Evolutionary conservation across 1,140 invertebrate species (phyloP), one percentile per base, ranked within the genome.

Genomic region (Drosophila orena): DNA sequence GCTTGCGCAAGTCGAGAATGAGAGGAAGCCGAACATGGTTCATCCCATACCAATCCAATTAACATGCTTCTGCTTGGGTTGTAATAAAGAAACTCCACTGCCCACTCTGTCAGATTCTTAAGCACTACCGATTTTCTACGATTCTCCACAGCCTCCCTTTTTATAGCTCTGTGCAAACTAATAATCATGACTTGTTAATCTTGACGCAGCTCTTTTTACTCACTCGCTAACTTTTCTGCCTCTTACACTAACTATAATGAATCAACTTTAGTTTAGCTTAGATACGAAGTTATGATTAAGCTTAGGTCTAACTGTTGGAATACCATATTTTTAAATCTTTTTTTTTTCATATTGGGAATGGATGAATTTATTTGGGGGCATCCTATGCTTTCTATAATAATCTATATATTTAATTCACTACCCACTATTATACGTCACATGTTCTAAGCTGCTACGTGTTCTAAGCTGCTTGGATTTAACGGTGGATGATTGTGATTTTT

Each of bases 121-220:
- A 14, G n/a, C 37, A 43, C 47, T 44, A 4, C 27, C n/a, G 17
- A 59, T 62, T 43, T 43, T 7, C 44, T 49, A 20, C 24, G 37
- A 37, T 43, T 38, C 46, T 10, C 24, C 14, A 4, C 20, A 15
- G 2, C 24, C 8, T 15, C 43, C 37, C 10, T 46, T 49, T 44
- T 53, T 71, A 59, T 43, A 40, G 46, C 46, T 59, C 71, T 58
- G 59, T 75, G 47, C 58, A 79, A 78, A 81, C 69, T 84, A 89
- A 88, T 88, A 88, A 88, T 88, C 83, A 88, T 88, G 84, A 89
- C 79, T 88, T 88, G 83, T 89, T 88, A 83, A 89, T 89, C 84
- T 88, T 84, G 73, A 66, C 62, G 79, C 83, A 86, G 59, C 58
- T 70, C 66, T 76, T 86, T 61, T 53, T 62, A 70, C 55, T 68